Evolutionary conservation across 2,113 vertebrate genomes (phyloP).

Genomic region (Anhinga anhinga): DNA sequence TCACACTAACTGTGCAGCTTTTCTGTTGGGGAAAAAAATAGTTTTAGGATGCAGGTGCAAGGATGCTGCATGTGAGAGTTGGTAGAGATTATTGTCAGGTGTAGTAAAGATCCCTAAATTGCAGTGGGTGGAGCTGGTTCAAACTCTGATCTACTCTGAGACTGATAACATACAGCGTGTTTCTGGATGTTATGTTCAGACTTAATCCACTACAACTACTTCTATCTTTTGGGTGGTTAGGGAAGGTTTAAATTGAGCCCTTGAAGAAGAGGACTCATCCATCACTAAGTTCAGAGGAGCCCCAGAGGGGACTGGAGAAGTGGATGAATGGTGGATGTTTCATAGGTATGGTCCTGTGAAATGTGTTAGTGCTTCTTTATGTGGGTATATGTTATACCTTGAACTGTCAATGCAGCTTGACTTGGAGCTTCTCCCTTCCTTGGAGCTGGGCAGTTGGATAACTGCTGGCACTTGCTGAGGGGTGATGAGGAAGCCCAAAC

Average conservation of each 20-base stretch:
- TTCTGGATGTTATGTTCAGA: neutral
- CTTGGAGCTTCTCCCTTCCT: neutral
- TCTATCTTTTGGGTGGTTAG: neutral
- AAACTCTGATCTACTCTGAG: neutral
- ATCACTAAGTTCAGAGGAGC: neutral
- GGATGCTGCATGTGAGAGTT: neutral
- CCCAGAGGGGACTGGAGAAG: neutral
- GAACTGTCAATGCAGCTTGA: neutral
- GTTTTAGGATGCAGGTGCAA: neutral
- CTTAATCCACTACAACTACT: neutral
- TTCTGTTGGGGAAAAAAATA: neutral
- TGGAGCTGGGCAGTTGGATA: neutral
- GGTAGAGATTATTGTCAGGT: neutral
- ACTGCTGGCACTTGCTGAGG: neutral
- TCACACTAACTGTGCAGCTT: neutral
- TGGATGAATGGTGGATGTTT: neutral
- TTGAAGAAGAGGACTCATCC: neutral
- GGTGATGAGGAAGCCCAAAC: neutral
- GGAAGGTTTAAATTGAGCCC: neutral
- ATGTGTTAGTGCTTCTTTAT: neutral
- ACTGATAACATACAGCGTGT: neutral
- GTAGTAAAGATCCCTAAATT: neutral
- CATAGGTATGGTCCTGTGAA: neutral
- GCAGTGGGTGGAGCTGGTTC: neutral
- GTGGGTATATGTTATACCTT: neutral